phyloP scores from a whole-genome alignment of 2,888 invertebrate species.

The Drosophila neutralis region DNA sequence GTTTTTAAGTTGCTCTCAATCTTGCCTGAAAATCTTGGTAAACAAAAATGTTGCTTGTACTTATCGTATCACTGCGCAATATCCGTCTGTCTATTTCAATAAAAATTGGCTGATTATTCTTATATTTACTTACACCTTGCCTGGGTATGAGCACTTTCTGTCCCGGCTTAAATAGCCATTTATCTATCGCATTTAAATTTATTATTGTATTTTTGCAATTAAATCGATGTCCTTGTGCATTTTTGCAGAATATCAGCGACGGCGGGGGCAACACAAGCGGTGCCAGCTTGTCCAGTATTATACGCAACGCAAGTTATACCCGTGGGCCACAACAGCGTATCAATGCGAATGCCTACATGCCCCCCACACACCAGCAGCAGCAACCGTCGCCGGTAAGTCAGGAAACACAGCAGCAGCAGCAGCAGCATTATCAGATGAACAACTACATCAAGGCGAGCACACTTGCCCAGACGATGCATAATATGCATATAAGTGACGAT shows the following conservation, averaged over 20 bases:
- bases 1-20: background rate
- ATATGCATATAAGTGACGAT: slow-evolving; percentile 74
- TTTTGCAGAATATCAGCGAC: slow-evolving; percentile 79
- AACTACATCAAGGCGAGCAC: slow-evolving; percentile 72
- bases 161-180: background rate
- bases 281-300: slow-evolving; percentile 81
- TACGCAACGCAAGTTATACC: slow-evolving; percentile 83
- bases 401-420: slow-evolving; percentile 64
- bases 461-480: slow-evolving; percentile 78
- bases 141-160: background rate
- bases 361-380: slow-evolving; percentile 58
- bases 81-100: background rate
- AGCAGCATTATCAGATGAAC: slow-evolving; percentile 76
- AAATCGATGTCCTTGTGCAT: background rate
- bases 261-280: slow-evolving; percentile 78
- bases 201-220: background rate
- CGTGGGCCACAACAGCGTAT: slow-evolving; percentile 81
- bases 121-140: background rate
- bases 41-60: no score
- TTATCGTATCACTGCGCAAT: no score
- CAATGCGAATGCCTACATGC: slow-evolving; percentile 81
- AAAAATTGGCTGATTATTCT: background rate
- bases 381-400: slow-evolving; percentile 46
- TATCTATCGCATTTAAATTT: background rate
- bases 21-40: no score